Evolutionary conservation across 1,140 invertebrate genomes (phyloP).

Genomic region (Ooceraea biroi): DNA sequence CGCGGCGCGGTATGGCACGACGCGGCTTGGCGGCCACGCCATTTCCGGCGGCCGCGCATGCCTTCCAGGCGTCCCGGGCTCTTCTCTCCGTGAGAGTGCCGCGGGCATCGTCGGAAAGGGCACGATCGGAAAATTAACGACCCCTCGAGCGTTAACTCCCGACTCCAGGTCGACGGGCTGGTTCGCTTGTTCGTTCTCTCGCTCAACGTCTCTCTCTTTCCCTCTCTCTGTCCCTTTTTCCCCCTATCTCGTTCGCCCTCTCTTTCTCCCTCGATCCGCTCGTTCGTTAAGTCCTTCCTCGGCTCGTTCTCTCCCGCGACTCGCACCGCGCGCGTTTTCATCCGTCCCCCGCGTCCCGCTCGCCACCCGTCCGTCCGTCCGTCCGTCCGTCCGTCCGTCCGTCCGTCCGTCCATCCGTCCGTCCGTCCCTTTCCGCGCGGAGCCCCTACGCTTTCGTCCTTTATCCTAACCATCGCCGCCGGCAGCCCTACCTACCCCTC

Average conservation of each 20-base stretch:
- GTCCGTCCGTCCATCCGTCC: constrained; percentile 4
- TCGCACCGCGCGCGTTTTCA: constrained; percentile 72
- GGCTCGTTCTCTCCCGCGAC: constrained; percentile 67
- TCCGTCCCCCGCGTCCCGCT: not conserved
- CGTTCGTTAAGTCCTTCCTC: constrained; percentile 60
- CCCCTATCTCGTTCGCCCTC: constrained; percentile 60
- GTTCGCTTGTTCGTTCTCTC: constrained; percentile 66
- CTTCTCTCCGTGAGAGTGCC: constrained; percentile 46
- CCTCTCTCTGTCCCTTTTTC: constrained; percentile 59
- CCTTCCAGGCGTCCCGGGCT: constrained; percentile 55
- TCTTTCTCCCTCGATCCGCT: constrained; percentile 60
- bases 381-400: not conserved
- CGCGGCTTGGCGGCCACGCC: constrained; percentile 60
- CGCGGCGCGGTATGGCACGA: not conserved
- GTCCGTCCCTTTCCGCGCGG: constrained; percentile 30
- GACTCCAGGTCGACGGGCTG: constrained; percentile 71
- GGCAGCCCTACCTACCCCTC: constrained; percentile 69
- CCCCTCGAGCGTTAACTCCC: constrained; percentile 74
- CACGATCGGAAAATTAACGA: constrained; percentile 80
- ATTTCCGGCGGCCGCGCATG: constrained; percentile 72
- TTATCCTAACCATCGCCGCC: constrained; percentile 59
- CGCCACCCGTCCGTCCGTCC: not conserved
- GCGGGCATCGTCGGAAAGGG: constrained; percentile 69
- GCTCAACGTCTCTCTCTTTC: constrained; percentile 55
- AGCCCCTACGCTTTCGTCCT: constrained; percentile 16